Conservation (phyloP, 2,113 vertebrate genomes). For the Silurus glanis region DNA sequence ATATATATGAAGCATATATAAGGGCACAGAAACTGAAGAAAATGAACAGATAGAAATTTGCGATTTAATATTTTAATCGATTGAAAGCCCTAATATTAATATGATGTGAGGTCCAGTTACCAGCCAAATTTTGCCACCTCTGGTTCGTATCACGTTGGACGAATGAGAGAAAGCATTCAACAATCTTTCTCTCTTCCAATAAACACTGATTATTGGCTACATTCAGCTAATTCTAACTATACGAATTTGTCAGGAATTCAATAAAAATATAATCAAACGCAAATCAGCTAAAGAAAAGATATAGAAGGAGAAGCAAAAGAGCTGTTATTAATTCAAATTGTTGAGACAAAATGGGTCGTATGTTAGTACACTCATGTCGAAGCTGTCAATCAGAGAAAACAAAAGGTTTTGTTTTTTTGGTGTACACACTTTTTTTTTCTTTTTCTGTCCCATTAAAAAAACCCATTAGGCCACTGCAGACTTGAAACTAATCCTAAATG, state of each 20-base stretch:
- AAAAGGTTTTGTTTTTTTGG: background rate
- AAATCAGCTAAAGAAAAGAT: no score
- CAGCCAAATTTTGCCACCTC: no score
- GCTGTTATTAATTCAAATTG: constrained; percentile 38
- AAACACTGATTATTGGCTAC: background rate
- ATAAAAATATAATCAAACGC: no score
- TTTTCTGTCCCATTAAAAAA: no score
- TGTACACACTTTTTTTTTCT: no score
- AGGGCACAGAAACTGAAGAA: no score
- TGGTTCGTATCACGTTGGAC: no score
- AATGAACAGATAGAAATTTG: no score
- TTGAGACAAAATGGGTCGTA: constrained; percentile 8
- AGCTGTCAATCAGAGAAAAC: background rate
- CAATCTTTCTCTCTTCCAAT: background rate
- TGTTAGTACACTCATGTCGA: background rate
- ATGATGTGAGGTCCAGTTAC: no score
- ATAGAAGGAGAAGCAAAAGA: background rate
- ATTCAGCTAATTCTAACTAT: background rate
- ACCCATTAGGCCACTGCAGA: background rate
- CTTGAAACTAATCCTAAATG: background rate
- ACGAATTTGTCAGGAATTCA: background rate
- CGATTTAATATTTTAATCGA: no score
- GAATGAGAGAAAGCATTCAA: background rate
- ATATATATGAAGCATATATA: no score
- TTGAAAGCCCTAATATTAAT: no score